A percentile compares a stretch with the other conserved stretches of the same genome.
These are phyloP conservation scores for Myiozetetes cayanensis DNA, from an alignment of 2,113 vertebrate genomes.

Conservation along the genomic window DNA sequence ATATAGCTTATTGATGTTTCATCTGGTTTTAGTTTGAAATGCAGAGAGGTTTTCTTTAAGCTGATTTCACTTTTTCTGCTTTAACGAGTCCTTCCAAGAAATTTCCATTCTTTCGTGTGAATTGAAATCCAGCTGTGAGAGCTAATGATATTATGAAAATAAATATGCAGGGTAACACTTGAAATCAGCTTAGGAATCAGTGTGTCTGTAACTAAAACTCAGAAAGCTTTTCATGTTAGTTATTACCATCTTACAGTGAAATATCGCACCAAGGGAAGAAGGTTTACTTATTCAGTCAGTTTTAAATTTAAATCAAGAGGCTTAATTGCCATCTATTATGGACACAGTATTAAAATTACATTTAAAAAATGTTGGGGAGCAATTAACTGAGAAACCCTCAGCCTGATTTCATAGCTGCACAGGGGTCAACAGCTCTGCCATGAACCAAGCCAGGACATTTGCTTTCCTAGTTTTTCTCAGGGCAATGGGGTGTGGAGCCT, in stretches of 20 bases:
- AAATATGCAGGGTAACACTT: constrained; percentile 9
- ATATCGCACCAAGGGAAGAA: not conserved
- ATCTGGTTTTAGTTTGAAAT: not conserved
- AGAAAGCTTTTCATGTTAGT: not conserved
- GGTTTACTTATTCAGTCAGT: not conserved
- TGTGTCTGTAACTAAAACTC: not conserved
- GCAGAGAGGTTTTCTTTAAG: not conserved
- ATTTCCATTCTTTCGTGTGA: constrained; percentile 7
- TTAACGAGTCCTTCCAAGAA: constrained; percentile 42
- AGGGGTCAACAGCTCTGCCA: not conserved
- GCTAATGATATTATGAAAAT: constrained; percentile 45
- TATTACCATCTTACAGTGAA: not conserved
- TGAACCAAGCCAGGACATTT: not conserved
- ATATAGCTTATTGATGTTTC: not conserved
- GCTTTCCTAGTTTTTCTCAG: not conserved
- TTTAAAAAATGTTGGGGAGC: not conserved
- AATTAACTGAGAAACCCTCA: not conserved
- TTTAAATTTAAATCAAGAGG: not conserved
- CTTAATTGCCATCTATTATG: not conserved
- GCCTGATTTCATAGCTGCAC: not conserved
- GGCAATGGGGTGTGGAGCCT: not conserved
- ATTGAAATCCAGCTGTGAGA: constrained; percentile 35
- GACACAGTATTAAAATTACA: not conserved
- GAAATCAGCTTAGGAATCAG: constrained; percentile 35
- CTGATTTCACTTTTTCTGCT: constrained; percentile 26